Conservation (phyloP, 2,888 invertebrate genomes). For the Tinea trinotella region DNA sequence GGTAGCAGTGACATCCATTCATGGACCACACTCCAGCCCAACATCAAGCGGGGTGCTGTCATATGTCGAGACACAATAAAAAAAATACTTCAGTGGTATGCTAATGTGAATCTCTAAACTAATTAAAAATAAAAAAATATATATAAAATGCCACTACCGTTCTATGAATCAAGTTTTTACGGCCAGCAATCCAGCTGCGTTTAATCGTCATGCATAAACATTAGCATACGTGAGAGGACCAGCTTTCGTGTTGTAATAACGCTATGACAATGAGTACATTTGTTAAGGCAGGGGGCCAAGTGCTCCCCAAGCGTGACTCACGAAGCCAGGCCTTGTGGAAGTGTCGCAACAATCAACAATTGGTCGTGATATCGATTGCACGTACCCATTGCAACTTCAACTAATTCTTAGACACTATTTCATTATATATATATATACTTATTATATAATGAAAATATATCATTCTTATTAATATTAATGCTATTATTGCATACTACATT, state of each 20-base stretch:
- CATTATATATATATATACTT: not conserved
- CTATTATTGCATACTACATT: too few species aligned
- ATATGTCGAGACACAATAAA: too few species aligned
- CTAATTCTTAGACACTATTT: not conserved
- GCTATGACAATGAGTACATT: slow-evolving; percentile 16
- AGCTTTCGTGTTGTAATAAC: slow-evolving; percentile 5
- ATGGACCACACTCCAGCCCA: too few species aligned
- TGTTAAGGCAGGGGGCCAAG: slow-evolving; percentile 11
- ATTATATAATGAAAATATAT: too few species aligned
- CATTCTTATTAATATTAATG: too few species aligned
- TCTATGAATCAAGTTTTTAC: not conserved
- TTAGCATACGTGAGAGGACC: slow-evolving; percentile 2
- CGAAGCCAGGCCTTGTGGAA: slow-evolving; percentile 1
- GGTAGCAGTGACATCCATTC: too few species aligned
- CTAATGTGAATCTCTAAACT: too few species aligned
- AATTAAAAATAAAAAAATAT: too few species aligned
- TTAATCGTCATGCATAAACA: slow-evolving; percentile 7
- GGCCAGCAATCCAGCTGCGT: not conserved
- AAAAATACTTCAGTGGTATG: too few species aligned
- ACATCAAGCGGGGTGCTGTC: too few species aligned
- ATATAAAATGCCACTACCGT: not conserved
- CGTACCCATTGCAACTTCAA: not conserved
- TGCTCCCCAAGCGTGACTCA: slow-evolving; percentile 17
- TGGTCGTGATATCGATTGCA: slow-evolving; percentile 13
- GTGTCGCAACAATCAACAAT: slow-evolving; percentile 10